Base-by-base conservation (phyloP, 2,888 invertebrate genomes). In the Drosophila buzzatii region DNA sequence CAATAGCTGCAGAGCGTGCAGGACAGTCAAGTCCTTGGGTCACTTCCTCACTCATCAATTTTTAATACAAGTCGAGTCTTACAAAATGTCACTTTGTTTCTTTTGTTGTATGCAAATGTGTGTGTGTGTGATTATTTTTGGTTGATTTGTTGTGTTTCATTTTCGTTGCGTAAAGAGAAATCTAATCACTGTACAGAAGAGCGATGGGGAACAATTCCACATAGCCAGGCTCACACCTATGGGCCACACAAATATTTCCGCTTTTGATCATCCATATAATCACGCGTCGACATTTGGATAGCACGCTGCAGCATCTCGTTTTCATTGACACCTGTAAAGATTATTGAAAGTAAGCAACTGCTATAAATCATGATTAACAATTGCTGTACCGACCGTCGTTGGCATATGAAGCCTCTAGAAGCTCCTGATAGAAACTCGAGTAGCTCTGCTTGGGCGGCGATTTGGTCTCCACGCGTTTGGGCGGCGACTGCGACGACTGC, bases 281-380 rank as follows among this genome's bases (percentile, higher is more conserved):
- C 93, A 37, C 92, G 91, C 23, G 93, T 92, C n/a, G 93, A 93
- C 87, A 93, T 91, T 82, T 92, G 92, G 57, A 93, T 91, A 52
- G 93, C 93, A 62, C 92, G 92, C 75, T 93, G 92, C 45, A 93
- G 82, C 93, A 93, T 93, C 75, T 93, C 93, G 56, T 91, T 91
- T 76, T 93, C 93, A 55, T 90, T 92, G 18, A 91, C 68, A 31
- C 86, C 86, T 86, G 31, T 0, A 49, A 51, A 4, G 20, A 10
- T 27, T 4, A 31, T 16, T 10, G 9, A 14, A 18, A 8, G 14
- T 45, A 16, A n/a, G 45, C 39, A 16, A 0, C 0, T 37, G n/a
- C 12, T 51, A 7, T 47, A 10, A 59, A 45, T 44, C 9, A 31
- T 23, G 20, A 27, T 60, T 45, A 3, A 20, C 42, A 10, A 16